Evolutionary conservation across 2,797 vertebrate genomes (phyloP).

Genomic region (Calcarius lapponicus): DNA sequence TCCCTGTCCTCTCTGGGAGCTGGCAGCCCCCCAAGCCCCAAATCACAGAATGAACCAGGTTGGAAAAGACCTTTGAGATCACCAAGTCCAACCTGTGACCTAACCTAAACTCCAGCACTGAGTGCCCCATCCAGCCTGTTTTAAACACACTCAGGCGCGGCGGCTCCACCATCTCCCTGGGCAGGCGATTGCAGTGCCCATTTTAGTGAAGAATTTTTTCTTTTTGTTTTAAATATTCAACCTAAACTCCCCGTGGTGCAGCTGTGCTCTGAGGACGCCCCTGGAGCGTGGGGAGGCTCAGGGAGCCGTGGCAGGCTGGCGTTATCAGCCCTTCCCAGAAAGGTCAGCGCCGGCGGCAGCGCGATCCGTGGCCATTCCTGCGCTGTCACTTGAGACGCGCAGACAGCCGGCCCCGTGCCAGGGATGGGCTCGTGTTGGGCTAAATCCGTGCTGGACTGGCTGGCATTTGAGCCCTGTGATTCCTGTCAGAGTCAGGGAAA

Average conservation of each 20-base stretch:
- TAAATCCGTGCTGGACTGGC: background rate
- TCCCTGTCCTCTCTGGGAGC: background rate
- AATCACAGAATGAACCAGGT: background rate
- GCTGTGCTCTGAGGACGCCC: background rate
- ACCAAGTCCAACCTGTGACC: background rate
- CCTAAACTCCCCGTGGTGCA: background rate
- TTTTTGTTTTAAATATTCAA: background rate
- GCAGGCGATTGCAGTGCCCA: background rate
- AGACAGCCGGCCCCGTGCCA: background rate
- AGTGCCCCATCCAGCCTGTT: background rate
- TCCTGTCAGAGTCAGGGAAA: conserved; percentile 5
- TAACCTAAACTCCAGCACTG: background rate
- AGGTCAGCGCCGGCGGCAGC: conserved; percentile 29
- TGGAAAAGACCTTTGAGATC: background rate
- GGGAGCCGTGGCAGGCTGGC: background rate
- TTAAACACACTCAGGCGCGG: background rate
- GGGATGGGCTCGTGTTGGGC: background rate
- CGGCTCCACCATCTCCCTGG: background rate
- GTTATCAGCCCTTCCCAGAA: conserved; percentile 42
- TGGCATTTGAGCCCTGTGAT: conserved; percentile 11
- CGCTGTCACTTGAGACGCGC: background rate
- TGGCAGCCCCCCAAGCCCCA: background rate
- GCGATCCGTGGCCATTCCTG: background rate
- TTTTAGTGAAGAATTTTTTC: background rate
- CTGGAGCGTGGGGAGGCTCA: background rate